Evolutionary conservation across 2,113 vertebrate genomes (phyloP), one percentile per base, ranked within the genome.

Genomic region (Oncorhynchus keta): DNA sequence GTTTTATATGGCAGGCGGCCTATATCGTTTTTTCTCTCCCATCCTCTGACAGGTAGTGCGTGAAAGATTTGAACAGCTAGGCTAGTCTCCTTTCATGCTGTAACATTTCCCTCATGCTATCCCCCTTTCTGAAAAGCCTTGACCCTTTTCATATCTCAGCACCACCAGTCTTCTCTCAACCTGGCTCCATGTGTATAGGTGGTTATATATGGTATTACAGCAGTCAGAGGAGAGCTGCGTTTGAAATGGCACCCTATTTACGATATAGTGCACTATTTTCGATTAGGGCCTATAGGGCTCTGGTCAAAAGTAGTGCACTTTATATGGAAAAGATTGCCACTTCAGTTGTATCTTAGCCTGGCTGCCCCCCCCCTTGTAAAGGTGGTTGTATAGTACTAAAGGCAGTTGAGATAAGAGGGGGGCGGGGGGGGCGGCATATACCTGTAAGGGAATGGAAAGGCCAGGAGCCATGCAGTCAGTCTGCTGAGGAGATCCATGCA

Each of bases 91-190:
- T 73, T 61, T 30, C 70, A 66, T 49, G 32, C 9, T 6, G 32
- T 68, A 75, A 79, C 81, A 75, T 83, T 77, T 74, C 65, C 67
- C 75, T 72, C 32, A 11, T 68, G n/a, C 26, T 3, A 22, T 68
- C 35, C 48, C 9, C 20, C 45, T 32, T 24, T 24, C 28, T 30
- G 24, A 39, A 3, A 22, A 45, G 28, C 26, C 18, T 9, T 22
- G 11, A 14, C 51, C 18, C 12, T 62, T 39, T 61, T 73, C 55
- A 49, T 81, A 74, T 35, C 51, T 55, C 13, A 30, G 11, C 32
- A 49, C 28, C 77, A 30, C 69, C 73, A 70, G 26, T 75, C 57
- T 35, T n/a, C 8, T 68, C 64, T 35, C 68, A 49, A 30, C 30
- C 51, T 55, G 51, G 1, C 51, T 55, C 13, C 16, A 18, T 14